Percentiles rank a stretch among this genome's conserved stretches.
Conservation (phyloP, 2,797 vertebrate genomes). For the Cyclopterus lumpus region DNA sequence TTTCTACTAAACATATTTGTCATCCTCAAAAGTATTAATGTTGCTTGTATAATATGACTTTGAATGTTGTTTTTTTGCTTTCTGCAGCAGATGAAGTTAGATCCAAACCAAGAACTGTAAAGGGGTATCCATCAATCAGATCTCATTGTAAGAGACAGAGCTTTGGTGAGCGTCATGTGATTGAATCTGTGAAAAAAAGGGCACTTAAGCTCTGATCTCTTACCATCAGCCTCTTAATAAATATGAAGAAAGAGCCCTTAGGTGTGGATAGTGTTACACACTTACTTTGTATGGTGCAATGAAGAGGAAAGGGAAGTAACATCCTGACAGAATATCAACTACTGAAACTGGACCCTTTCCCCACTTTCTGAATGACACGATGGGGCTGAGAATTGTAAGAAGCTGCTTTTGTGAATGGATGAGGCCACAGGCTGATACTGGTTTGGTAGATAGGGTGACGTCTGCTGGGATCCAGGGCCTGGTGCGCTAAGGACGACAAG, state of each 20-base stretch:
- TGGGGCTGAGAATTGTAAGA: constrained; percentile 54
- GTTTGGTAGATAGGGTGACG: constrained; percentile 83
- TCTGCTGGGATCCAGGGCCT: constrained; percentile 77
- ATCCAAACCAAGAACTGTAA: constrained; percentile 31
- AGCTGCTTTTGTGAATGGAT: constrained; percentile 79
- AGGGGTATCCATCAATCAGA: constrained; percentile 49
- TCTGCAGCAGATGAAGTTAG: constrained; percentile 44
- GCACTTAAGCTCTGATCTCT: constrained; percentile 64
- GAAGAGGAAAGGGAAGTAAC: constrained; percentile 65
- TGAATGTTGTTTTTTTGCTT: constrained; percentile 24
- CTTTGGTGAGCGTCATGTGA: constrained; percentile 36
- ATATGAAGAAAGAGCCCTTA: constrained; percentile 69
- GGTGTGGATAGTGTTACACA: constrained; percentile 71
- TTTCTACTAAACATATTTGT: constrained; percentile 1
- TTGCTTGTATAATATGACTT: constrained; percentile 22
- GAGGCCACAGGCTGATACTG: constrained; percentile 75
- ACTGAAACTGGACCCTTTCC: constrained; percentile 73
- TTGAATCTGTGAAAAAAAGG: constrained; percentile 50
- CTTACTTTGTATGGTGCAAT: constrained; percentile 64
- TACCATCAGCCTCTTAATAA: constrained; percentile 64
- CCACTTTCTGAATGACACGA: constrained; percentile 65
- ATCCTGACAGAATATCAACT: constrained; percentile 81
- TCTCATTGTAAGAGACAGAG: constrained; percentile 37
- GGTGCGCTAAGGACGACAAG: constrained; percentile 65
- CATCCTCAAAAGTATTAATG: constrained; percentile 13